These are phyloP conservation scores for Polydesmus complanatus DNA, from an alignment of 2,888 invertebrate genomes.

Conservation along the genomic window DNA sequence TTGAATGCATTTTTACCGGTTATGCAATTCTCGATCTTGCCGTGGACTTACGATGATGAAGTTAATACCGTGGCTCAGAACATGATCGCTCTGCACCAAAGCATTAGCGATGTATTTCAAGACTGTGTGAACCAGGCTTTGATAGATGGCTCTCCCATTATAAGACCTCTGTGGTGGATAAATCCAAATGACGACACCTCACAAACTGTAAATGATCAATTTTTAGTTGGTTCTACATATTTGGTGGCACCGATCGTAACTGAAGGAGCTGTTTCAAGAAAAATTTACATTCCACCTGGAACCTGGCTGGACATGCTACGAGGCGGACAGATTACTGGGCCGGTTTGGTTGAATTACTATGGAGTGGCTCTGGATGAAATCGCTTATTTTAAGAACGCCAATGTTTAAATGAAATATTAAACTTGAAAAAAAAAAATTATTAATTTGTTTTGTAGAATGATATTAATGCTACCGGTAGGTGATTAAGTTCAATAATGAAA, in stretches of 20 bases:
- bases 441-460: neutral
- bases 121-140: conserved; percentile 43
- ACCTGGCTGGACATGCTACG: conserved; percentile 41
- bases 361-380: conserved; percentile 50
- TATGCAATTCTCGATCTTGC: conserved; percentile 63
- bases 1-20: conserved; percentile 61
- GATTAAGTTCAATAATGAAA: neutral
- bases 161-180: conserved; percentile 74
- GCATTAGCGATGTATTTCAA: conserved; percentile 42
- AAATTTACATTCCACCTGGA: conserved; percentile 62
- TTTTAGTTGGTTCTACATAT: conserved; percentile 57
- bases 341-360: conserved; percentile 47
- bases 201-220: conserved; percentile 44
- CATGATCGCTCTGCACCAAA: conserved; percentile 50
- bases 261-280: conserved; percentile 45
- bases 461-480: neutral
- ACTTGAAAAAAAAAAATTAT: no score
- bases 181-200: conserved; percentile 52
- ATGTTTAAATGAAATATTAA: no score
- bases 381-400: conserved; percentile 44
- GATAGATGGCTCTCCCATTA: conserved; percentile 51
- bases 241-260: conserved; percentile 62
- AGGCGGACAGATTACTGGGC: conserved; percentile 39
- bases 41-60: conserved; percentile 55
- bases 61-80: conserved; percentile 44